Percentiles rank a stretch among this genome's conserved stretches.
Evolutionary conservation across 1,140 invertebrate species (phyloP).

Genomic region (Ladona fulva): DNA sequence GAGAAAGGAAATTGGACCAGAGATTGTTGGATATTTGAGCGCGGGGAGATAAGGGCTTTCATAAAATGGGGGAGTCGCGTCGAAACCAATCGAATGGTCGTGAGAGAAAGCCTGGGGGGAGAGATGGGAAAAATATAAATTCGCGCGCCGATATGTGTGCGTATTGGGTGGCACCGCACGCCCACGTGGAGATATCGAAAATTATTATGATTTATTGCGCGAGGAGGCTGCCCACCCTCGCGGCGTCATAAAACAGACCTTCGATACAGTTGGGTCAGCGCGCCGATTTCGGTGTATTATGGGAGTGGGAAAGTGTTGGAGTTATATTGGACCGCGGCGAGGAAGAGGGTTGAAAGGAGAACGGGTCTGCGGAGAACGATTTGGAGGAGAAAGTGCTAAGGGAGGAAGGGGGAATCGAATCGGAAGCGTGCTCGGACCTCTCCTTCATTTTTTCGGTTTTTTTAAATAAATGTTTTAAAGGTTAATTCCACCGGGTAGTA

Average conservation of each 20-base stretch:
- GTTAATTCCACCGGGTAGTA: neutral
- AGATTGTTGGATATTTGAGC: slow-evolving; percentile 1
- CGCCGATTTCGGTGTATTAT: neutral
- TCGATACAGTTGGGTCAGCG: neutral
- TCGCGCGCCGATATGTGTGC: neutral
- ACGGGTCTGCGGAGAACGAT: neutral
- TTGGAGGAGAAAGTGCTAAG: neutral
- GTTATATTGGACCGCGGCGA: neutral
- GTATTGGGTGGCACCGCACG: neutral
- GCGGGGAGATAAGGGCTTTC: neutral
- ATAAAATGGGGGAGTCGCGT: neutral
- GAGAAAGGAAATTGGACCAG: neutral
- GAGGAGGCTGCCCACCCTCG: neutral
- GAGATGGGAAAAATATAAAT: neutral
- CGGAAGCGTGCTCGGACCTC: neutral
- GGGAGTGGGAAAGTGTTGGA: neutral
- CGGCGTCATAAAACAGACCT: neutral
- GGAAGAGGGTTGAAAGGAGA: too few relatives aligned
- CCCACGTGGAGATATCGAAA: neutral
- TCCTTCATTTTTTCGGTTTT: neutral
- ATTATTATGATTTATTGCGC: neutral
- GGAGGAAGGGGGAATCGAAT: too few relatives aligned
- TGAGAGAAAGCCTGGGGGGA: neutral
- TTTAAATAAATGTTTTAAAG: neutral
- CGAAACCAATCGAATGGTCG: neutral